These are phyloP conservation scores for Galendromus occidentalis DNA, from an alignment of 1,140 invertebrate genomes.

Conservation along the genomic window DNA sequence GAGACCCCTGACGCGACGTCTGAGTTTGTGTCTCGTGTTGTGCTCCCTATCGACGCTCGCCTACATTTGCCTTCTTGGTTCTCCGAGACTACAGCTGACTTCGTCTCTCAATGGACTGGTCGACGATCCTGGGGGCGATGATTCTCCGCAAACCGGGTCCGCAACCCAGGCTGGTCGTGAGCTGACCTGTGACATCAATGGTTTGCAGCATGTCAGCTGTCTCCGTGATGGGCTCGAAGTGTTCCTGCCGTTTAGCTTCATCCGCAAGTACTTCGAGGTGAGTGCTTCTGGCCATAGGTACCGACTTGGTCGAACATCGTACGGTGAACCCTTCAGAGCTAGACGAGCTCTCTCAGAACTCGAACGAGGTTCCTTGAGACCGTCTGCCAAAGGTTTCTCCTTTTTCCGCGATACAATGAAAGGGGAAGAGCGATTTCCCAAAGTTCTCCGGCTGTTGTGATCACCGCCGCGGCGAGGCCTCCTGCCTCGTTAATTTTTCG, in stretches of 20 bases:
- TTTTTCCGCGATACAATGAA: too few species aligned
- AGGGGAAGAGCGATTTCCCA: too few species aligned
- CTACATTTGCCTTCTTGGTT: not conserved
- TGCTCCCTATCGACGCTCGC: not conserved
- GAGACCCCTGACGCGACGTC: not conserved
- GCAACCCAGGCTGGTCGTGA: slow-evolving; percentile 35
- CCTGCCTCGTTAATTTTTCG: too few species aligned
- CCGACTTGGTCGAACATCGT: too few species aligned
- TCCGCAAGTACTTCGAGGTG: slow-evolving; percentile 85
- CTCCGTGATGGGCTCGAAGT: slow-evolving; percentile 62
- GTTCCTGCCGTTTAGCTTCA: slow-evolving; percentile 74
- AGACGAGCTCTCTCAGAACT: too few species aligned
- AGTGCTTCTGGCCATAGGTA: slow-evolving; percentile 43
- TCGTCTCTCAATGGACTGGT: slow-evolving; percentile 3
- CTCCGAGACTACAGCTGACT: slow-evolving; percentile 4
- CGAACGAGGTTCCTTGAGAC: too few species aligned
- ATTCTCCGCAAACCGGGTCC: not conserved
- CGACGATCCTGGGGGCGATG: not conserved
- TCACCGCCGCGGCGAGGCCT: too few species aligned
- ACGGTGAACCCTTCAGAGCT: too few species aligned
- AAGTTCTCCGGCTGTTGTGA: too few species aligned
- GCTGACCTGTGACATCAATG: slow-evolving; percentile 75
- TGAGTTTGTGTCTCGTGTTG: not conserved
- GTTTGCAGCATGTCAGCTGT: slow-evolving; percentile 61
- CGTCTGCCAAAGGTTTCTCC: too few species aligned